phyloP scores from a whole-genome alignment of 2,113 vertebrate species.

The Pluvialis apricaria region DNA sequence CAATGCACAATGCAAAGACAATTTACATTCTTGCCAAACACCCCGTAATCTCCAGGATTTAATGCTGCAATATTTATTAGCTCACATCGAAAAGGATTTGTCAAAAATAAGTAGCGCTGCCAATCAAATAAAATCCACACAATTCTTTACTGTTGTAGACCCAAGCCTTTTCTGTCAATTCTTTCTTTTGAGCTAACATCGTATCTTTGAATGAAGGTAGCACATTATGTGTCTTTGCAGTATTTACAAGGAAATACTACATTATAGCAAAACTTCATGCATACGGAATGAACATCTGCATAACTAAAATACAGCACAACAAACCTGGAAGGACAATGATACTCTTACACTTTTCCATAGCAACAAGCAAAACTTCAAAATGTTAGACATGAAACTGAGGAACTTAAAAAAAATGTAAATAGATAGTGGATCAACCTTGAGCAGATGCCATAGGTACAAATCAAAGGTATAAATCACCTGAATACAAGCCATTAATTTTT shows the following conservation, averaged over 20 bases:
- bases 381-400: background rate
- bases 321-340: background rate
- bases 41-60: background rate
- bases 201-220: background rate
- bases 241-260: background rate
- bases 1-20: background rate
- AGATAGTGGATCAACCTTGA: background rate
- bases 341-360: background rate
- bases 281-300: background rate
- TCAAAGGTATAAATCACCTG: background rate
- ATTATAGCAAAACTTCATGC: background rate
- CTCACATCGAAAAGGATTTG: constrained; percentile 1
- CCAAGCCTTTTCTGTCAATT: background rate
- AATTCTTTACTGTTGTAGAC: background rate
- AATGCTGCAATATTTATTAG: background rate
- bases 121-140: background rate
- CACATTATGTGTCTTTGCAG: background rate
- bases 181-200: background rate
- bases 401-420: background rate
- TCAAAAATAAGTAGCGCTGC: background rate
- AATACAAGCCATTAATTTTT: background rate
- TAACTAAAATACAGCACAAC: background rate
- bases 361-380: background rate
- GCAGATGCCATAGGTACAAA: background rate
- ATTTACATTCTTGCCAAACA: background rate